Evolutionary conservation across 2,113 vertebrate genomes (phyloP).

Genomic region (Colistium nudipinnis): DNA sequence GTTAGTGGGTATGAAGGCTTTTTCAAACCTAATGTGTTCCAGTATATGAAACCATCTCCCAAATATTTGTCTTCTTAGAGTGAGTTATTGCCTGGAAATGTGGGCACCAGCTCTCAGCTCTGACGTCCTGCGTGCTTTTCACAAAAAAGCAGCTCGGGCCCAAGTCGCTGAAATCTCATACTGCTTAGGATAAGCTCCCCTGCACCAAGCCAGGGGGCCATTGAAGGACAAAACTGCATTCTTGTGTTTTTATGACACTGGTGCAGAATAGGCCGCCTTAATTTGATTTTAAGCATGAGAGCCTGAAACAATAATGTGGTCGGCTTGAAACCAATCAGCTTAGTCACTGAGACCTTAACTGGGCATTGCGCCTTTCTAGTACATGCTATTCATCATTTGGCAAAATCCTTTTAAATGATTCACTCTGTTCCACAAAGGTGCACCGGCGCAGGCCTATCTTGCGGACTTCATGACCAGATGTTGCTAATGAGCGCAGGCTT

Average conservation of each 20-base stretch:
- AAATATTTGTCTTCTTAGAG: not conserved
- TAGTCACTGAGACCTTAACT: slow-evolving; percentile 62
- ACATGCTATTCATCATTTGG: slow-evolving; percentile 59
- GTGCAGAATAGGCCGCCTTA: slow-evolving; percentile 42
- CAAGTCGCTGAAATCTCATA: slow-evolving; percentile 23
- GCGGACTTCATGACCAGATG: slow-evolving; percentile 61
- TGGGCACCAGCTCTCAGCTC: not conserved
- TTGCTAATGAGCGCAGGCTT: slow-evolving; percentile 63
- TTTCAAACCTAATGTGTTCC: not conserved
- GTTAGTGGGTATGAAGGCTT: slow-evolving; percentile 4
- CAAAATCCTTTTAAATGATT: slow-evolving; percentile 76
- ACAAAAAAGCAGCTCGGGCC: slow-evolving; percentile 25
- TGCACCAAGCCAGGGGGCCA: slow-evolving; percentile 14
- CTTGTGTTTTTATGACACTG: slow-evolving; percentile 28
- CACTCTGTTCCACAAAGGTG: slow-evolving; percentile 63
- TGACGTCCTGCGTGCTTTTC: slow-evolving; percentile 33
- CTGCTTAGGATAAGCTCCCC: slow-evolving; percentile 28
- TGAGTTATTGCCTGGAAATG: not conserved
- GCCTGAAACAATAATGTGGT: slow-evolving; percentile 48
- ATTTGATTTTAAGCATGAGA: slow-evolving; percentile 48
- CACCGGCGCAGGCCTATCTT: slow-evolving; percentile 47
- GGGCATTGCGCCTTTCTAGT: slow-evolving; percentile 54
- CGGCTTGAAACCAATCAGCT: slow-evolving; percentile 62
- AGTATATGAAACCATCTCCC: not conserved
- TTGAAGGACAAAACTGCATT: slow-evolving; percentile 19